Base-by-base conservation (phyloP, 2,888 invertebrate species). In the Nebria salina region DNA sequence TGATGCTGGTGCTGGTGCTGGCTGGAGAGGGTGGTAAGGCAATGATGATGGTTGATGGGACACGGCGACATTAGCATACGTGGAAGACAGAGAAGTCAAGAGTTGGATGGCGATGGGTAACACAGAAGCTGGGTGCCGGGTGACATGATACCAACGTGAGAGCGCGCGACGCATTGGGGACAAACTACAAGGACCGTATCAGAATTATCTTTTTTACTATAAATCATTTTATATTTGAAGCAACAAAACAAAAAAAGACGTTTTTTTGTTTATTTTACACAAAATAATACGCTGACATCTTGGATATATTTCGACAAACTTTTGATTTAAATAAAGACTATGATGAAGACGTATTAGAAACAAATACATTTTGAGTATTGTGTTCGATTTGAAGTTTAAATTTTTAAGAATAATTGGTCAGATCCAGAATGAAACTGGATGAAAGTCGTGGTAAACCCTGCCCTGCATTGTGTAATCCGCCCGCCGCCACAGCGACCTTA, bases 111-210 rank as follows among this genome's bases (percentile, higher is more conserved):
- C 73, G 34, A 70, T 41, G 73, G 68, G 79, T 79, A 79, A 79
- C 79, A 79, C 79, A 74, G 79, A 66, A 79, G 79, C 42, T 73
- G 42, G 73, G 9, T 42, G 70, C 70, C 34, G 70, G 64, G 79
- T 74, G 74, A 75, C 68, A 79, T 68, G 66, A 75, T 26, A 77
- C 77, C 70, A 68, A 70, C 72, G 68, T 66, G 77, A 76, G 76
- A 76, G 65, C 76, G 26, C 70, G 34, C 70, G 25, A 25, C 15
- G 68, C 20, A 70, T 15, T 34, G 13, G 34, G 26, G 15, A 34
- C 70, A 20, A 34, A n/a, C 15, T 7, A 70, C 26, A 25, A 70
- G 70, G 25, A 70, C 70, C 54, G 54, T 54, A 54, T 2, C 54
- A 11, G 54, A 2, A 54, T 13, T 6, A 54, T 54, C 13, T 54